Evolutionary conservation across 2,888 invertebrate genomes (phyloP).

Genomic region (Folsomia manolachei): DNA sequence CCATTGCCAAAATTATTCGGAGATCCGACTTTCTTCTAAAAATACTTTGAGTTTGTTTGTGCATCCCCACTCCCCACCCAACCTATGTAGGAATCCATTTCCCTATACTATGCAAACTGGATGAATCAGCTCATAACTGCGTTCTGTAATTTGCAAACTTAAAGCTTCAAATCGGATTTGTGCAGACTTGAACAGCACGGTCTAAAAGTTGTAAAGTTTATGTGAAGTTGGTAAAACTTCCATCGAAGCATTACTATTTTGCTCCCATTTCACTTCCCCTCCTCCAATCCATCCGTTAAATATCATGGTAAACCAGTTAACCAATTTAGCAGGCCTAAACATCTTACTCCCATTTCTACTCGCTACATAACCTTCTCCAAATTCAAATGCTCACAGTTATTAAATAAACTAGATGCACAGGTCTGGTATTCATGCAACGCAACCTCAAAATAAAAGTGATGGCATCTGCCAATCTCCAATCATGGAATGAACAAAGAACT

Average conservation of each 20-base stretch:
- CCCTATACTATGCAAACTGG: background rate
- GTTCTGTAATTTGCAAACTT: too few relatives aligned
- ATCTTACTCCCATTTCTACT: too few relatives aligned
- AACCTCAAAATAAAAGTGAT: slow-evolving; percentile 21
- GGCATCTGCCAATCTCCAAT: background rate
- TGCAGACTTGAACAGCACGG: background rate
- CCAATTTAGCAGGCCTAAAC: background rate
- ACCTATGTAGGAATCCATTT: background rate
- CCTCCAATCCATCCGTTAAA: too few relatives aligned
- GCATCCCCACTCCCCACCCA: too few relatives aligned
- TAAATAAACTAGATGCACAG: too few relatives aligned
- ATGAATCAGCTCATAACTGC: too few relatives aligned
- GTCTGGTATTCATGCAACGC: background rate
- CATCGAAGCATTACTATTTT: background rate
- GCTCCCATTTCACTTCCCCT: background rate
- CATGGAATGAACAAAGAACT: background rate
- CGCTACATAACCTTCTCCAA: too few relatives aligned
- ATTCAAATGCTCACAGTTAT: too few relatives aligned
- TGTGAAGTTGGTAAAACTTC: background rate
- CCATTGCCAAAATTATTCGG: slow-evolving; percentile 49
- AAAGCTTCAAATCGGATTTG: too few relatives aligned
- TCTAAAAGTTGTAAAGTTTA: background rate
- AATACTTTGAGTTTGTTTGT: slow-evolving; percentile 35
- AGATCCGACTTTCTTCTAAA: slow-evolving; percentile 49
- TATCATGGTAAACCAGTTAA: background rate